Conservation (phyloP, 2,888 invertebrate genomes). For the Callinectes sapidus region DNA sequence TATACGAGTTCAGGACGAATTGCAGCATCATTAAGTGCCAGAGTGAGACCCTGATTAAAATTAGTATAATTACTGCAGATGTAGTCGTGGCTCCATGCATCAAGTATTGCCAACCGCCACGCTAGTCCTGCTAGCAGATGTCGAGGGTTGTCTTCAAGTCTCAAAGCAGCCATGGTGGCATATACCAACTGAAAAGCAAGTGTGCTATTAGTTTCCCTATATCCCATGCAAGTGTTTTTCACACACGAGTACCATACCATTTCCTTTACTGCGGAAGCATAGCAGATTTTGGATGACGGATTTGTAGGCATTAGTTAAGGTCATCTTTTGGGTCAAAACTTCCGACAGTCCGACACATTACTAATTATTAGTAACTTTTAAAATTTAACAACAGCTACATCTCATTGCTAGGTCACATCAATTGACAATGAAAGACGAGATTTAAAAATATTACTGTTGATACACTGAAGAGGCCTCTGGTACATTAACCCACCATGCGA, state of each 20-base stretch:
- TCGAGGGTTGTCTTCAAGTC: background rate
- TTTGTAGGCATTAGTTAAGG: background rate
- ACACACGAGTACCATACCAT: too few species aligned
- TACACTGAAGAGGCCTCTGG: too few species aligned
- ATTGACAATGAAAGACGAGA: too few species aligned
- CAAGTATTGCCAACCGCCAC: slow-evolving; percentile 21
- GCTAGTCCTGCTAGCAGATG: background rate
- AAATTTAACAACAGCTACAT: too few species aligned
- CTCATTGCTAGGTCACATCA: too few species aligned
- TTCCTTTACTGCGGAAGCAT: too few species aligned
- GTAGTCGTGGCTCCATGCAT: background rate
- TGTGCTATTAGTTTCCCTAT: background rate
- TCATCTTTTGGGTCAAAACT: background rate
- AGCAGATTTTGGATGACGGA: too few species aligned
- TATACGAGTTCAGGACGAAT: too few species aligned
- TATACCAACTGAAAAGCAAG: slow-evolving; percentile 45
- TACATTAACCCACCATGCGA: too few species aligned
- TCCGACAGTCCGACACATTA: too few species aligned
- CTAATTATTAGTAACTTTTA: too few species aligned
- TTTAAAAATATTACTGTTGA: too few species aligned
- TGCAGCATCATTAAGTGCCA: slow-evolving; percentile 18
- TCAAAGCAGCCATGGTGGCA: background rate
- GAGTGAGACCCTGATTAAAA: slow-evolving; percentile 52
- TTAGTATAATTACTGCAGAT: slow-evolving; percentile 44
- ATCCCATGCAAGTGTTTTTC: background rate